Evolutionary conservation across 2,888 invertebrate genomes (phyloP).

Genomic region (Campaea margaritaria): DNA sequence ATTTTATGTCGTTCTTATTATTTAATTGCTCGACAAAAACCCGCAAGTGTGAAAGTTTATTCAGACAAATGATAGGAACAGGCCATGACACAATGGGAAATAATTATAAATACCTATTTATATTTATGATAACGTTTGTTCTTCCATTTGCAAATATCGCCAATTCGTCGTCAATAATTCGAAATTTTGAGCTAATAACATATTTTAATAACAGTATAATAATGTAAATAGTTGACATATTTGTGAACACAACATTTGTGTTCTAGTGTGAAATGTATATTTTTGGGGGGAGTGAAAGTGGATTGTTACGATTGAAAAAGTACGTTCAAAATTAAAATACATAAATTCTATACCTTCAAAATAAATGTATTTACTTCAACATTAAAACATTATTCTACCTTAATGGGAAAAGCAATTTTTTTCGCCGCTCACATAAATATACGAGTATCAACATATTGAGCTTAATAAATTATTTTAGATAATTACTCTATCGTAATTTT

Average conservation of each 20-base stretch:
- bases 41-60: constrained; percentile 37
- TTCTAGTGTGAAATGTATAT: constrained; percentile 12
- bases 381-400: too few species aligned
- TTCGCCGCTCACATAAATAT: too few species aligned
- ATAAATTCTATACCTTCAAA: too few species aligned
- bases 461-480: too few species aligned
- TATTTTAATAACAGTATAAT: constrained; percentile 43
- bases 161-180: constrained; percentile 59
- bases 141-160: constrained; percentile 54
- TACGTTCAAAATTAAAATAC: not conserved
- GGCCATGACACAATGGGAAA: constrained; percentile 76
- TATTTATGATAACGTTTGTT: constrained; percentile 58
- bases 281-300: constrained; percentile 22
- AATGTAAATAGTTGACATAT: not conserved
- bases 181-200: constrained; percentile 65
- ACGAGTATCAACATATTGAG: too few species aligned
- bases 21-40: constrained; percentile 29
- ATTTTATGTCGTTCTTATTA: not conserved
- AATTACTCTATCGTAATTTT: too few species aligned
- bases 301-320: not conserved
- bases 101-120: constrained; percentile 74
- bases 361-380: not conserved
- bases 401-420: too few species aligned
- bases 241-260: constrained; percentile 7
- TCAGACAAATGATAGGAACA: constrained; percentile 71